Evolutionary conservation across 2,797 vertebrate genomes (phyloP).

Genomic region (Ara ararauna): DNA sequence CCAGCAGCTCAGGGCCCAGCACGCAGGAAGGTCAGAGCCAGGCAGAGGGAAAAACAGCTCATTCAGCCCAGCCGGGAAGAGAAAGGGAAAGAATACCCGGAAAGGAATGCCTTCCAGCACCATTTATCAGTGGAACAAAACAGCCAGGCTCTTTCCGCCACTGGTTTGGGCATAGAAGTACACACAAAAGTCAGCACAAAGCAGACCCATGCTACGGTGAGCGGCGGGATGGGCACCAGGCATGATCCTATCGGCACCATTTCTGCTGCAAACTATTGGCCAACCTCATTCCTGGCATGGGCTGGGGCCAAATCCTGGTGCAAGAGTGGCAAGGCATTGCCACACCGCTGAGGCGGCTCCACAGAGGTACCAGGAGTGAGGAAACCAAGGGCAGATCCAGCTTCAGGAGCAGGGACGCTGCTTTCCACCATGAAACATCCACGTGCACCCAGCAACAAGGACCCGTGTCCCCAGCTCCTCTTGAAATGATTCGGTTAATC

Average conservation of each 20-base stretch:
- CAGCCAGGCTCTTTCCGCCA: not conserved
- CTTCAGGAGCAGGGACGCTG: not conserved
- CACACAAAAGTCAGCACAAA: fast-evolving
- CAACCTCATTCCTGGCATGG: conserved; percentile 31
- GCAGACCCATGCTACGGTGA: fast-evolving
- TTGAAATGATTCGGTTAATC: not conserved
- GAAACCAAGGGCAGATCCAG: not conserved
- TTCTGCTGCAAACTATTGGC: conserved; percentile 14
- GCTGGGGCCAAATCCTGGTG: conserved; percentile 31
- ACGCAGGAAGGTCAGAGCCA: conserved; percentile 43
- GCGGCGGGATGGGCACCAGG: not conserved
- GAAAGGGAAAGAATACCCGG: conserved; percentile 59
- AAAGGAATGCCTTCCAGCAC: conserved; percentile 42
- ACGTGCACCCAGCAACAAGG: not conserved
- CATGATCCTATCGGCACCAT: not conserved
- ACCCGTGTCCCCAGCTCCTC: not conserved
- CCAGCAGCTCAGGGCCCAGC: not conserved
- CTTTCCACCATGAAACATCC: not conserved
- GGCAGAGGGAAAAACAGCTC: conserved; percentile 17
- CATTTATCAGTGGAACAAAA: not conserved
- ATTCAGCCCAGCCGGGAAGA: not conserved
- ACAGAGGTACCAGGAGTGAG: not conserved
- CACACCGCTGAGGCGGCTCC: not conserved
- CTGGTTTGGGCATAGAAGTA: not conserved
- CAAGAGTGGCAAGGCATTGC: conserved; percentile 34